These are phyloP conservation scores for Netta rufina DNA, from an alignment of 2,797 vertebrate species.

Conservation along the genomic window DNA sequence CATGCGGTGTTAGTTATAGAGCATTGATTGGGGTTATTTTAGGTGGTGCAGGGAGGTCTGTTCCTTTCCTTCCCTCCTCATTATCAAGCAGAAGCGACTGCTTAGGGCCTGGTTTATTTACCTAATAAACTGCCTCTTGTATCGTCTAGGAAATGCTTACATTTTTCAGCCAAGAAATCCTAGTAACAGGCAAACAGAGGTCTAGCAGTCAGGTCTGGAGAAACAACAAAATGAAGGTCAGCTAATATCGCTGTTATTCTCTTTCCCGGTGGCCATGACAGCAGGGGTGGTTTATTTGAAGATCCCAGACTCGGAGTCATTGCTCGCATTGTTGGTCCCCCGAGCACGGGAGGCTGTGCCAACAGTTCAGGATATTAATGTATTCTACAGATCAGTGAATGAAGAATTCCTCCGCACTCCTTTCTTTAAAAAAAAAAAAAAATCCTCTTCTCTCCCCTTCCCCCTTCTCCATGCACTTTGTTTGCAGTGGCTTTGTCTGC, in stretches of 20 bases:
- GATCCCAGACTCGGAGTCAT: constrained; percentile 96
- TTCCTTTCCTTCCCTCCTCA: constrained; percentile 62
- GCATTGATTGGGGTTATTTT: constrained; percentile 39
- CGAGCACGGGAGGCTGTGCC: constrained; percentile 82
- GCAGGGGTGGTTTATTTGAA: constrained; percentile 90
- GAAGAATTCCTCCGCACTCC: constrained; percentile 85
- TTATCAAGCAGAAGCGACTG: constrained; percentile 82
- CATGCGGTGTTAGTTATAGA: neutral
- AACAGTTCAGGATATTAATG: constrained; percentile 94
- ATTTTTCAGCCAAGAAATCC: constrained; percentile 89
- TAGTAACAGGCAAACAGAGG: constrained; percentile 93
- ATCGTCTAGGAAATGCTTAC: constrained; percentile 84
- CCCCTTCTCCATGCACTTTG: constrained; percentile 80
- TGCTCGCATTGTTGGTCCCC: constrained; percentile 88
- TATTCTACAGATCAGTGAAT: constrained; percentile 85
- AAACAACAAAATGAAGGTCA: constrained; percentile 94
- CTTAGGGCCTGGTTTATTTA: constrained; percentile 84
- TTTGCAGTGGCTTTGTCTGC: constrained; percentile 90
- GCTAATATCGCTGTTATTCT: constrained; percentile 86
- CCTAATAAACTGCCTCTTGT: constrained; percentile 84
- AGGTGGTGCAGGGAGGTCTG: constrained; percentile 48
- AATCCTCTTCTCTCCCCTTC: constrained; percentile 69
- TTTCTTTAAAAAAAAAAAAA: constrained; percentile 62
- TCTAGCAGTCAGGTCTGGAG: constrained; percentile 91
- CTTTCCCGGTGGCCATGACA: constrained; percentile 89